These are phyloP conservation scores for Cyaniris semiargus DNA, from an alignment of 2,888 invertebrate species.

Conservation along the genomic window DNA sequence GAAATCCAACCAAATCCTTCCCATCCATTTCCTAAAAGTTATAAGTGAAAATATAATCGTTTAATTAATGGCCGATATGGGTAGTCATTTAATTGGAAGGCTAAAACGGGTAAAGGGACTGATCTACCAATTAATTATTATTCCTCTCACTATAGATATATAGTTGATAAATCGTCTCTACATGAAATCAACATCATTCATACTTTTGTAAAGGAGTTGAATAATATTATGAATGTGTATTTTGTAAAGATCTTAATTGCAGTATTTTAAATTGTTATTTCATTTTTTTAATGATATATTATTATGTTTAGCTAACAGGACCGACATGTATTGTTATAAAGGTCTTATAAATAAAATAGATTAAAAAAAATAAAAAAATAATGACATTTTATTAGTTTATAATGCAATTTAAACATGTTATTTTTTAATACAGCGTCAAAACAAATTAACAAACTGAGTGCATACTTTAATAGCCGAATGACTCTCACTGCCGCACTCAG, in stretches of 20 bases:
- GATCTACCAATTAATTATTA: slow-evolving; percentile 14
- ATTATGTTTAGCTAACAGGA: too few species aligned
- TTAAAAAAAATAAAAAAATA: too few species aligned
- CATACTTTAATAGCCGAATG: too few species aligned
- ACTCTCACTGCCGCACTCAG: too few species aligned
- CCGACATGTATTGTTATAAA: too few species aligned
- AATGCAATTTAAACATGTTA: too few species aligned
- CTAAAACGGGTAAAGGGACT: slow-evolving; percentile 19
- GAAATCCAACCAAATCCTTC: background rate
- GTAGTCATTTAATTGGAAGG: slow-evolving; percentile 15
- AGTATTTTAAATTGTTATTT: background rate
- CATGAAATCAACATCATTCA: slow-evolving; percentile 8
- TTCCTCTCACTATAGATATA: background rate
- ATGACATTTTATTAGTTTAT: too few species aligned
- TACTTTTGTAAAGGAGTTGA: slow-evolving; percentile 1
- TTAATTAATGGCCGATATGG: slow-evolving; percentile 19
- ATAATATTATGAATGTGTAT: background rate
- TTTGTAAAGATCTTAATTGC: background rate
- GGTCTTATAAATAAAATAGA: too few species aligned
- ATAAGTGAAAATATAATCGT: slow-evolving; percentile 7
- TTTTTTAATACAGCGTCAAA: too few species aligned
- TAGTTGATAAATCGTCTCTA: slow-evolving; percentile 1
- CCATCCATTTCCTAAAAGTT: slow-evolving; percentile 1
- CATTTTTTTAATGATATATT: background rate
- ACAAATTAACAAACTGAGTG: too few species aligned